Evolutionary conservation across 2,113 vertebrate genomes (phyloP).

Genomic region (Phrynocephalus versicolor): DNA sequence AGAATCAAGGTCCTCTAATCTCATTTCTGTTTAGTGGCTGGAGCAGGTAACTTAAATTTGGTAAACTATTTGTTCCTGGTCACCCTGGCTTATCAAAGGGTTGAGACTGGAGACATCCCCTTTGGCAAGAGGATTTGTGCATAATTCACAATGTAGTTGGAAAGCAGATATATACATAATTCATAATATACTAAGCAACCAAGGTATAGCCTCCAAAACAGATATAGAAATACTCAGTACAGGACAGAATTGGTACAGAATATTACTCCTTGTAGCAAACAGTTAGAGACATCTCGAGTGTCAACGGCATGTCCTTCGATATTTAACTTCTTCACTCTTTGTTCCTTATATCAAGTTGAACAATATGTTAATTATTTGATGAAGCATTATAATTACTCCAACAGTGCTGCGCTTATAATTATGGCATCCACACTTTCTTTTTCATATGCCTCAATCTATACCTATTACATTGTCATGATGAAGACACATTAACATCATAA

Average conservation of each 20-base stretch:
- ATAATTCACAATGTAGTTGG: neutral
- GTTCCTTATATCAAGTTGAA: constrained; percentile 84
- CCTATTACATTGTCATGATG: constrained; percentile 87
- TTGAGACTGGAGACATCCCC: neutral
- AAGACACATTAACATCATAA: constrained; percentile 93
- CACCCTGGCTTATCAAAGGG: neutral
- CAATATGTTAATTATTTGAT: constrained; percentile 91
- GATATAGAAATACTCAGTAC: constrained; percentile 42
- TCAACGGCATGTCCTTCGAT: constrained; percentile 86
- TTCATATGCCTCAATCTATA: constrained; percentile 83
- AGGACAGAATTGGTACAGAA: constrained; percentile 50
- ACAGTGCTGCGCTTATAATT: constrained; percentile 85
- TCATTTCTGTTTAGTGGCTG: too few species aligned
- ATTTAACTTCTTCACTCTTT: constrained; percentile 87
- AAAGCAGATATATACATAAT: neutral
- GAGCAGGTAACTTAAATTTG: too few species aligned
- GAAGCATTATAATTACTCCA: constrained; percentile 94
- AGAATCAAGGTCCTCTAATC: too few species aligned
- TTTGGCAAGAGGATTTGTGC: neutral
- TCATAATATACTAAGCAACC: neutral
- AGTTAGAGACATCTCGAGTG: constrained; percentile 54
- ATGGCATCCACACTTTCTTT: constrained; percentile 85
- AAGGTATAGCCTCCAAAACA: constrained; percentile 18
- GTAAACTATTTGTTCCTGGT: neutral
- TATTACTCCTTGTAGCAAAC: constrained; percentile 6